phyloP scores from a whole-genome alignment of 2,797 vertebrate species.

The Vespertilio murinus region DNA sequence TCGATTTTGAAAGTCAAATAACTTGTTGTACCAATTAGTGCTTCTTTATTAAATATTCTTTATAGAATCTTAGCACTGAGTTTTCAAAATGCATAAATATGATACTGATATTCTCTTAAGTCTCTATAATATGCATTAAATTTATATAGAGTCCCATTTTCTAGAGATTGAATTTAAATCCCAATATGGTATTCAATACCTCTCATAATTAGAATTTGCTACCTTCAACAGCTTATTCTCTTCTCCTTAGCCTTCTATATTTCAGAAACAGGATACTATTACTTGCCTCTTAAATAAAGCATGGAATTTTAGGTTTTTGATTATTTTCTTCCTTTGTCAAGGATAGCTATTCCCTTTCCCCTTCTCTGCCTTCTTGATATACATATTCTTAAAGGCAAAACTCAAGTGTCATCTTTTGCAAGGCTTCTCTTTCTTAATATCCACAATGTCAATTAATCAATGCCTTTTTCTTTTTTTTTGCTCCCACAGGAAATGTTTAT shows the following conservation, averaged over 20 bases:
- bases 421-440: background rate
- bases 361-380: slow-evolving; percentile 22
- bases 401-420: background rate
- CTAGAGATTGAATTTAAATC: slow-evolving; percentile 41
- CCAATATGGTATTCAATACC: background rate
- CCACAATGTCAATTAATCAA: slow-evolving; percentile 13
- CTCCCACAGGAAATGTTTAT: background rate
- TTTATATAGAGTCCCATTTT: slow-evolving; percentile 1
- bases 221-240: background rate
- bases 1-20: slow-evolving; percentile 1
- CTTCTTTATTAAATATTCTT: background rate
- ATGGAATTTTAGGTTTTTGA: slow-evolving; percentile 48
- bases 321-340: background rate
- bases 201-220: background rate
- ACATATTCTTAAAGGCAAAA: background rate
- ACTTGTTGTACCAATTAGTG: background rate
- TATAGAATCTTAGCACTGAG: background rate
- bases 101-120: background rate
- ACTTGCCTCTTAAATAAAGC: slow-evolving; percentile 56
- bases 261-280: slow-evolving; percentile 1
- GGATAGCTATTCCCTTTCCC: background rate
- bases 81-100: background rate
- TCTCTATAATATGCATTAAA: background rate
- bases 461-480: slow-evolving; percentile 38
- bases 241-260: background rate